Evolutionary conservation across 2,888 invertebrate species (phyloP).

Genomic region (Spialia ferax): DNA sequence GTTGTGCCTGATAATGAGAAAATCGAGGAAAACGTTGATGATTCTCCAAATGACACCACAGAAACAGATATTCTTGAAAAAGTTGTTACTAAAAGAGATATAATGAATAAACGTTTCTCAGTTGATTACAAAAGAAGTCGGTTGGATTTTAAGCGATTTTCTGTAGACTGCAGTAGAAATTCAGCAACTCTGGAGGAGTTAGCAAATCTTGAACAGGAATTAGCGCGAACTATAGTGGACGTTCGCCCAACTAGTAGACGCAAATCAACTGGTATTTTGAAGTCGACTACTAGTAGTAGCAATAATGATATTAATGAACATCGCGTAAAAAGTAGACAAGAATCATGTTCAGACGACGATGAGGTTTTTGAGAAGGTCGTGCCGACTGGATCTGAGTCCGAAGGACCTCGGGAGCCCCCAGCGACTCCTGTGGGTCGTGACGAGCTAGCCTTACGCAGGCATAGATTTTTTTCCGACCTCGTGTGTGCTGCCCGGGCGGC

Average conservation of each 20-base stretch:
- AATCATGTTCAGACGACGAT: slow-evolving; percentile 80
- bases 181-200: slow-evolving; percentile 75
- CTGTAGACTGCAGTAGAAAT: slow-evolving; percentile 75
- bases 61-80: slow-evolving; percentile 51
- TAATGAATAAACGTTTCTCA: slow-evolving; percentile 73
- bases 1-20: slow-evolving; percentile 53
- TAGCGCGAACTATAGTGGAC: slow-evolving; percentile 76
- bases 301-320: slow-evolving; percentile 65
- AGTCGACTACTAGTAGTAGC: slow-evolving; percentile 74
- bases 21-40: slow-evolving; percentile 58
- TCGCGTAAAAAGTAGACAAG: slow-evolving; percentile 53
- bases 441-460: slow-evolving; percentile 91
- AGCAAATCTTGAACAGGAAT: slow-evolving; percentile 70
- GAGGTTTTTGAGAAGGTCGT: slow-evolving; percentile 87
- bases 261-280: slow-evolving; percentile 79
- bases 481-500: slow-evolving; percentile 91
- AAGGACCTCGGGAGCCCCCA: slow-evolving; percentile 89
- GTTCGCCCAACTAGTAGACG: slow-evolving; percentile 67
- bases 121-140: slow-evolving; percentile 75
- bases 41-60: slow-evolving; percentile 42
- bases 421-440: slow-evolving; percentile 93
- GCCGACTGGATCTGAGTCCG: slow-evolving; percentile 63
- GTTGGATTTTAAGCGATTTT: slow-evolving; percentile 77
- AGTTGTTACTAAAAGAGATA: slow-evolving; percentile 63
- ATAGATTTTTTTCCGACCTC: slow-evolving; percentile 92